Base-by-base conservation (phyloP, 2,797 vertebrate species). In the Periparus ater region DNA sequence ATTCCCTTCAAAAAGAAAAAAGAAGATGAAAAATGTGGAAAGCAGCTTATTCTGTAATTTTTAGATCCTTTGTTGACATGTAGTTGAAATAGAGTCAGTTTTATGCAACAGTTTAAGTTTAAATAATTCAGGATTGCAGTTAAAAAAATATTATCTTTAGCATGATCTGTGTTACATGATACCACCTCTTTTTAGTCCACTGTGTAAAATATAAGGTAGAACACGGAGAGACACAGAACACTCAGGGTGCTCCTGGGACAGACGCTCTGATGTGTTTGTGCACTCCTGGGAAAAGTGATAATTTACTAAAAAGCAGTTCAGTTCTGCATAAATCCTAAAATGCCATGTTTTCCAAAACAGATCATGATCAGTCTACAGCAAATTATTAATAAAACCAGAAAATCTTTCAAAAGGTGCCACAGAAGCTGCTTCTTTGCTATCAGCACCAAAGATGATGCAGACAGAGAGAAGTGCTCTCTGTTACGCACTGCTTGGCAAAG, bases 21-120 rank as follows among this genome's bases (percentile, higher is more conserved):
- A 36, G 0, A 34, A 15, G 2, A 40, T 0, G 0, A 21, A 23
- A 71, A 60, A 32, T 16, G 4, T 63, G 26, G 13, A 77, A 60
- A 67, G 17, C 5, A 47, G 1, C 7, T 67, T 42, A 17, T 60
- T 60, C 16, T 8, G 7, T 72, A 68, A 40, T 74, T 87, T 82
- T 77, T 30, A 57, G 51, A 10, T 10, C 14, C 1, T 63, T 53
- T 83, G 6, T 38, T 66, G 17, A 20, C 18, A 12, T 45, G 65
- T 60, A 55, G 2, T 48, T 78, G 7, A 38, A 70, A 50, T 11
- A 22, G 7, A 50, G 7, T n/a, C 62, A 1, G 3, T 42, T 85
- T 60, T 58, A n/a, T 55, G 51, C 8, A 51, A 47, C 8, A 66
- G 32, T 80, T 40, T 27, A 66, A 42, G 3, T 60, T 42, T 67